phyloP scores from a whole-genome alignment of 2,888 invertebrate genomes.

The Conus canariensis region DNA sequence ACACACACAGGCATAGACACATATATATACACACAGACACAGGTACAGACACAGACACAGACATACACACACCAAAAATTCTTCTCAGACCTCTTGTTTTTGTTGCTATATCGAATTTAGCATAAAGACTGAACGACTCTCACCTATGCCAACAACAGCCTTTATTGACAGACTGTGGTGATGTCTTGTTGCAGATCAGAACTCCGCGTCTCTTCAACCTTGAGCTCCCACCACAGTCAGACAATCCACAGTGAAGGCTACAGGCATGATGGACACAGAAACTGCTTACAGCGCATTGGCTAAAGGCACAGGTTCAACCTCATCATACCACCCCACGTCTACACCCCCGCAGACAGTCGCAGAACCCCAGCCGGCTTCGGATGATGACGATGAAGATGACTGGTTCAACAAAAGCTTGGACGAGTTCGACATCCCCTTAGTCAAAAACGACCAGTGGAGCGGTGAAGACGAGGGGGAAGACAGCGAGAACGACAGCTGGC shows the following conservation, averaged over 20 bases:
- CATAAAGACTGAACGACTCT: too few relatives aligned
- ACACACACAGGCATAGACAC: too few relatives aligned
- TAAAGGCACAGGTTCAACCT: too few relatives aligned
- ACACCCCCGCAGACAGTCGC: background rate
- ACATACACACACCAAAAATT: background rate
- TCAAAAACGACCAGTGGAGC: background rate
- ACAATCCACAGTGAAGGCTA: background rate
- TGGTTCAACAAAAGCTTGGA: constrained; percentile 33
- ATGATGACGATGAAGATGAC: background rate
- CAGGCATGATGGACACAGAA: background rate
- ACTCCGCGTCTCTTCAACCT: background rate
- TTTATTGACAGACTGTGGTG: too few relatives aligned
- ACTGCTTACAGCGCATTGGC: background rate
- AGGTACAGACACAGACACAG: too few relatives aligned
- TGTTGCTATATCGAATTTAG: too few relatives aligned
- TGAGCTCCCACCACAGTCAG: background rate
- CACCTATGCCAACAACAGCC: too few relatives aligned
- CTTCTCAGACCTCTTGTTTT: too few relatives aligned
- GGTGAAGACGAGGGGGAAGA: constrained; percentile 10
- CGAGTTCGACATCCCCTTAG: background rate
- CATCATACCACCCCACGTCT: too few relatives aligned
- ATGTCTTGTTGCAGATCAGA: too few relatives aligned
- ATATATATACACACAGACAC: background rate
- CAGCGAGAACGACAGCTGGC: too few relatives aligned
- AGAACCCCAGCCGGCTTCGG: background rate